These are phyloP conservation scores for Napeogenes sylphis DNA, from an alignment of 2,888 invertebrate species.

Conservation along the genomic window DNA sequence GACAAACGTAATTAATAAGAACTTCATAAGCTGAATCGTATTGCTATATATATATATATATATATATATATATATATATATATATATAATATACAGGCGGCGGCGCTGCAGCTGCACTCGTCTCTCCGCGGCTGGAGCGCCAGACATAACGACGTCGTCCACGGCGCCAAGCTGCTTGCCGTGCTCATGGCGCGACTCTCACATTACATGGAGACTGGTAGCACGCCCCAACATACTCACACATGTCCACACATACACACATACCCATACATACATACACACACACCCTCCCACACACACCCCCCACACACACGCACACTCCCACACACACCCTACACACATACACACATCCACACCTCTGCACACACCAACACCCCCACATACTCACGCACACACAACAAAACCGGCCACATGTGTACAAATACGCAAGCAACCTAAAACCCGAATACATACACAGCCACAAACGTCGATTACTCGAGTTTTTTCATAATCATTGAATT, in stretches of 20 bases:
- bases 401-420: constrained; percentile 47
- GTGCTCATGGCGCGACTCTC: constrained; percentile 96
- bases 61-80: no score
- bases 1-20: no score
- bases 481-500: no score
- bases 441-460: no score
- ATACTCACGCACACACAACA: constrained; percentile 80
- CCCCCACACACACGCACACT: no score
- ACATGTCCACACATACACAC: neutral
- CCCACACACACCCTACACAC: no score
- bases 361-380: neutral
- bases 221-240: neutral
- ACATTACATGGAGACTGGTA: constrained; percentile 74
- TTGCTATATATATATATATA: no score
- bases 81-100: constrained; percentile 78
- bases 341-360: no score
- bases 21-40: neutral
- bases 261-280: no score
- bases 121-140: constrained; percentile 99
- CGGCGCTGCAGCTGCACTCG: constrained; percentile 97
- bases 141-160: constrained; percentile 98
- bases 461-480: no score
- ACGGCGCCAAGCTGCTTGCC: constrained; percentile 98
- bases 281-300: no score
- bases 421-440: no score